Percentiles rank a stretch among this genome's conserved stretches.
Conservation (phyloP, 1,140 invertebrate species). For the Atta cephalotes region DNA sequence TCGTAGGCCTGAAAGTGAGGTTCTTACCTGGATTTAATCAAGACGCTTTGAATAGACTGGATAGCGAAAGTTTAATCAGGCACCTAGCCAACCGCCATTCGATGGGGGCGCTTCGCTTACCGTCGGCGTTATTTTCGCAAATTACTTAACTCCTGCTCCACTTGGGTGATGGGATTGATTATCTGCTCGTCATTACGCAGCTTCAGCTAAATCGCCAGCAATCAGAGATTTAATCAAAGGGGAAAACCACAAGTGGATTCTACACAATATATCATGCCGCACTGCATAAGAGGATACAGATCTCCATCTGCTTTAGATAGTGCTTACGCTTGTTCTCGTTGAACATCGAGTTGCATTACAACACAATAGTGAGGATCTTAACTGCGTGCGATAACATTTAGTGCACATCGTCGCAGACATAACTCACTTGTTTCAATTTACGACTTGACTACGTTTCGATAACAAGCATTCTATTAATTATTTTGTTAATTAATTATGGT, state of each 20-base stretch:
- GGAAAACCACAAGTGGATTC: slow-evolving; percentile 61
- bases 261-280: slow-evolving; percentile 75
- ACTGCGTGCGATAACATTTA: slow-evolving; percentile 38
- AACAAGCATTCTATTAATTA: background rate
- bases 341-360: slow-evolving; percentile 35
- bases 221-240: slow-evolving; percentile 79
- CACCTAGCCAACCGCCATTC: slow-evolving; percentile 18
- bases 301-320: slow-evolving; percentile 45
- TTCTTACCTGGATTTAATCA: slow-evolving; percentile 45
- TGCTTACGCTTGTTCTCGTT: slow-evolving; percentile 55
- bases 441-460: background rate
- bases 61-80: slow-evolving; percentile 65
- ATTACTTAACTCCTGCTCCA: slow-evolving; percentile 19
- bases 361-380: slow-evolving; percentile 38
- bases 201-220: slow-evolving; percentile 70
- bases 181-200: slow-evolving; percentile 61
- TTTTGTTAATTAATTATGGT: background rate
- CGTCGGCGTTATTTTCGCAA: slow-evolving; percentile 53
- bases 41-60: slow-evolving; percentile 8
- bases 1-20: slow-evolving; percentile 6
- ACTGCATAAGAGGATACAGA: slow-evolving; percentile 63
- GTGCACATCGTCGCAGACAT: slow-evolving; percentile 3
- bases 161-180: slow-evolving; percentile 48
- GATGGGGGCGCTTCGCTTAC: slow-evolving; percentile 5
- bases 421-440: slow-evolving; percentile 30